Percentiles rank a stretch among this genome's conserved stretches.
phyloP scores from a whole-genome alignment of 2,888 invertebrate species.

The Xestia rhomboidea region DNA sequence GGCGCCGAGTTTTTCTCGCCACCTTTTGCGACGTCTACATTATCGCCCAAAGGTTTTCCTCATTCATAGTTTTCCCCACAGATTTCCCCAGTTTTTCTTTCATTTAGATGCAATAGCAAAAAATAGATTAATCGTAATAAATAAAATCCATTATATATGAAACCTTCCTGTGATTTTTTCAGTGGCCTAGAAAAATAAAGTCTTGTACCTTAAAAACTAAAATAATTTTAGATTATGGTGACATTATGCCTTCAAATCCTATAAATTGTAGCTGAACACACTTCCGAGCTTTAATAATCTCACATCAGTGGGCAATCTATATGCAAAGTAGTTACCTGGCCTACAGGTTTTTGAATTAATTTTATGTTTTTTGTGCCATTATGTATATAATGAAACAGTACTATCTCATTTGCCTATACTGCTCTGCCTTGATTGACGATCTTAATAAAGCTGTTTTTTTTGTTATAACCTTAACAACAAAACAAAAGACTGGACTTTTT shows the following conservation, averaged over 20 bases:
- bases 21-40: conserved; percentile 21
- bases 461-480: background rate
- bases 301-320: conserved; percentile 55
- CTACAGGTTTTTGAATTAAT: conserved; percentile 47
- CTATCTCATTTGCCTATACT: conserved; percentile 20
- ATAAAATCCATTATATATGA: background rate
- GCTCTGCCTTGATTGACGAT: conserved; percentile 19
- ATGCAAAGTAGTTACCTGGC: conserved; percentile 54
- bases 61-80: conserved; percentile 4
- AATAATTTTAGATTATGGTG: conserved; percentile 21
- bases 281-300: conserved; percentile 52
- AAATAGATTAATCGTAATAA: background rate
- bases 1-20: conserved; percentile 15
- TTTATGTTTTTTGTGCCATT: conserved; percentile 43
- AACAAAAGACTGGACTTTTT: background rate
- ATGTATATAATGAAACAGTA: conserved; percentile 44
- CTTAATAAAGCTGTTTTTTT: conserved; percentile 29
- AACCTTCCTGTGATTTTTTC: background rate
- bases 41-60: conserved; percentile 24
- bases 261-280: conserved; percentile 43
- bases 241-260: conserved; percentile 41
- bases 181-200: background rate
- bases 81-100: background rate
- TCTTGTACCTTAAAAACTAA: background rate
- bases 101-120: conserved; percentile 1